Conservation (phyloP, 2,888 invertebrate genomes). For the Amiota communis region DNA sequence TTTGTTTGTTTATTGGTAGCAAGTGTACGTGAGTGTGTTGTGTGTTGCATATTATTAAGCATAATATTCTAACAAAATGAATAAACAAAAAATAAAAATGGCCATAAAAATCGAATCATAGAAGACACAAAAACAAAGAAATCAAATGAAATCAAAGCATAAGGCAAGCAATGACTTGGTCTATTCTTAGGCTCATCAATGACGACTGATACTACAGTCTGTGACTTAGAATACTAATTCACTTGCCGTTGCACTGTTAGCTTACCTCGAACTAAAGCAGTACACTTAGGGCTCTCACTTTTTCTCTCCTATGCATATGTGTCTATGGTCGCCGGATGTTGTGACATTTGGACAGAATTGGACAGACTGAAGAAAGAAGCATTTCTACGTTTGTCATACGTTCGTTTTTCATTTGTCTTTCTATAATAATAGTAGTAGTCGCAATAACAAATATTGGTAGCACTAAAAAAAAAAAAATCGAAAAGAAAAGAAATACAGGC, state of each 20-base stretch:
- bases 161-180: constrained; percentile 2
- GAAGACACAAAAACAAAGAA: constrained; percentile 44
- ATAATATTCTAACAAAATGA: constrained; percentile 4
- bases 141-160: constrained; percentile 53
- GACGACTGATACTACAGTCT: constrained; percentile 36
- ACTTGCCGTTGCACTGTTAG: constrained; percentile 41
- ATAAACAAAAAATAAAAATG: constrained; percentile 45
- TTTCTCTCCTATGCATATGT: neutral
- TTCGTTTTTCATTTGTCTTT: constrained; percentile 6
- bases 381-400: constrained; percentile 44
- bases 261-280: neutral
- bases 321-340: constrained; percentile 54
- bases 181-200: constrained; percentile 26
- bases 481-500: constrained; percentile 34
- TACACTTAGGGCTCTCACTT: neutral
- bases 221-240: constrained; percentile 65
- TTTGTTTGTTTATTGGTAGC: neutral
- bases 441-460: constrained; percentile 57
- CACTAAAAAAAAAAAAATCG: constrained; percentile 59
- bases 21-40: too few species aligned
- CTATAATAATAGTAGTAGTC: neutral
- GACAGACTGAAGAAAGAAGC: constrained; percentile 38
- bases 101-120: constrained; percentile 52
- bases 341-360: constrained; percentile 35
- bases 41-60: too few species aligned